Percentiles rank a stretch among this genome's conserved stretches.
Evolutionary conservation across 2,113 vertebrate species (phyloP).

Genomic region (Podarcis cretensis): DNA sequence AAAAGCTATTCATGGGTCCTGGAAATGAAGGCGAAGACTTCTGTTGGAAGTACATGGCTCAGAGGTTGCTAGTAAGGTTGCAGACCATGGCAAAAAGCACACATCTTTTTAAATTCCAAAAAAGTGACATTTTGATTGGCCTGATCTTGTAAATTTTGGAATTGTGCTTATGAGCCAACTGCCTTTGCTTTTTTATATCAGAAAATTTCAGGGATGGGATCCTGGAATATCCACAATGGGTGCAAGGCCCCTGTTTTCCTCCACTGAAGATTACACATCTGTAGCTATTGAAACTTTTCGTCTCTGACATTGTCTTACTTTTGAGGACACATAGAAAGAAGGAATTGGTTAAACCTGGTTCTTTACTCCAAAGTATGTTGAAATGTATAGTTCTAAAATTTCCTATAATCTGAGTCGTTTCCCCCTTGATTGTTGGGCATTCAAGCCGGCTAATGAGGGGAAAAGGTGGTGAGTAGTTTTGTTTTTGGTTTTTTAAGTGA

Average conservation of each 20-base stretch:
- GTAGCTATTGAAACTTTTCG: neutral
- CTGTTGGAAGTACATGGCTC: neutral
- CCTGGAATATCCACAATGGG: neutral
- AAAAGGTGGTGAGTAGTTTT: neutral
- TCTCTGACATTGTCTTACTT: too few relatives aligned
- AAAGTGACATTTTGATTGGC: too few relatives aligned
- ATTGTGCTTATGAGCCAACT: too few relatives aligned
- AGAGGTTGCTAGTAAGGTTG: neutral
- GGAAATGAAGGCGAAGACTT: slow-evolving; percentile 45
- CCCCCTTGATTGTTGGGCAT: neutral
- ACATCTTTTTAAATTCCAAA: neutral
- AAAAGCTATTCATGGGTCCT: slow-evolving; percentile 42
- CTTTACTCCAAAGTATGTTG: neutral
- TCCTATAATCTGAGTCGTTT: neutral
- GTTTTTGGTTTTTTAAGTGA: neutral
- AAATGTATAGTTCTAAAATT: accelerated
- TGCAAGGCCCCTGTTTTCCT: neutral
- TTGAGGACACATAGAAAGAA: neutral
- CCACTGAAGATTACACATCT: neutral
- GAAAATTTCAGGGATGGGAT: too few relatives aligned
- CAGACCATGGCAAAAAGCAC: neutral
- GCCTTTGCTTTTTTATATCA: too few relatives aligned
- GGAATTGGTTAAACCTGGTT: neutral
- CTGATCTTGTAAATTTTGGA: too few relatives aligned
- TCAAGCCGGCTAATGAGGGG: neutral